Evolutionary conservation across 2,113 vertebrate species (phyloP), one percentile per base, ranked within the genome.

Genomic region (Chionis minor): DNA sequence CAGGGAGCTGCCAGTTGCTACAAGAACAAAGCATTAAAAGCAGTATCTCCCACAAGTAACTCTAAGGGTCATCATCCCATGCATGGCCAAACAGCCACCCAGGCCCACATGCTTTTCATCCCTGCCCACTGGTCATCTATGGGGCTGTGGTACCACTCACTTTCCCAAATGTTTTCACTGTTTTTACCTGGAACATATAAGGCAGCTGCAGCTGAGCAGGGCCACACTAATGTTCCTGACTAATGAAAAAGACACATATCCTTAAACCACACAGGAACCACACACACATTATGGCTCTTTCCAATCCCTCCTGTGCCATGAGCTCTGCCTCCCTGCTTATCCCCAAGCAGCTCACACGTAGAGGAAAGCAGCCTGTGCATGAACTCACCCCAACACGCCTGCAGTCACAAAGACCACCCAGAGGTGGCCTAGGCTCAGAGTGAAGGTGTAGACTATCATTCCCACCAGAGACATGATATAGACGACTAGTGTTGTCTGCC

Each of bases 351-450:
- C 16, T 71, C 56, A 51, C 15, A 9, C 0, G 3, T 6, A 4
- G 1, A 92, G 26, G 14, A 82, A 81, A 82, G 26, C 38, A 83
- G 45, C 19, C 23, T 42, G 30, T 42, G 49, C 20, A 5, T 33
- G 14, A 80, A 98, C 99, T 98, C 98, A 99, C 99, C 99, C 99
- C 92, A 99, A 94, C 2, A 82, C 12, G 21, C 99, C 99, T 59
- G 98, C 98, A 8, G 99, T 99, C 95, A 99, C 14, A 85, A 99
- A 99, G 89, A 99, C 99, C 26, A 99, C 92, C 99, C 99, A 99
- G 59, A 99, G 97, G 87, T 98, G 91, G n/a, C 98, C 98, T 81
- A 99, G 95, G 74, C 94, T 97, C 94, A 99, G 98, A 49, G 99
- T 99, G 81, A 99, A 98, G 6, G 99, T 95, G 49, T 98, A 99